phyloP scores from a whole-genome alignment of 1,140 invertebrate species.

The Polyergus mexicanus region DNA sequence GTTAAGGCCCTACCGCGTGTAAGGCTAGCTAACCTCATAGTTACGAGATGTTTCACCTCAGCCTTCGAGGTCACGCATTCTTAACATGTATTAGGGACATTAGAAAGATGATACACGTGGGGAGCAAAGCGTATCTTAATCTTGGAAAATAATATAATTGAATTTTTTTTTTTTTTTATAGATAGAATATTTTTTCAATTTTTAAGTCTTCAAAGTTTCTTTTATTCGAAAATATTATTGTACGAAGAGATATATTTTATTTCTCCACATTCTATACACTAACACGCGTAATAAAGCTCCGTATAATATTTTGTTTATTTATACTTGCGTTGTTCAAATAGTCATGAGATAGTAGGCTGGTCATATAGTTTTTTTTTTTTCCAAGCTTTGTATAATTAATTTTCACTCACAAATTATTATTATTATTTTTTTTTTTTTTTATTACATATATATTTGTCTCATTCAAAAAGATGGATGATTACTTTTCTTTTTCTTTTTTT shows the following conservation, averaged over 20 bases:
- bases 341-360: no score
- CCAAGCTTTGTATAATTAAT: not conserved
- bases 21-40: constrained; percentile 12
- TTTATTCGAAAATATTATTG: not conserved
- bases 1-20: constrained; percentile 15
- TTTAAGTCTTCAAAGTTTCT: no score
- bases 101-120: not conserved
- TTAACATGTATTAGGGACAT: constrained; percentile 2
- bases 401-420: not conserved
- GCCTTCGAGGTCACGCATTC: constrained; percentile 26
- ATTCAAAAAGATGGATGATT: not conserved
- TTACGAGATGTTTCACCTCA: constrained; percentile 37
- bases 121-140: not conserved
- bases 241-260: not conserved
- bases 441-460: not conserved
- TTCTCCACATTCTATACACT: not conserved
- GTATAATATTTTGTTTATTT: not conserved
- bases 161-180: no score
- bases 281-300: not conserved
- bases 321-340: no score
- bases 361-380: not conserved
- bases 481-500: not conserved
- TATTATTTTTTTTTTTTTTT: no score
- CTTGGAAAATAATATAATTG: no score
- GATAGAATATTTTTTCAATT: no score